Evolutionary conservation across 2,888 invertebrate species (phyloP), one percentile per base, ranked within the genome.

Genomic region (Cryptocephalus primarius): DNA sequence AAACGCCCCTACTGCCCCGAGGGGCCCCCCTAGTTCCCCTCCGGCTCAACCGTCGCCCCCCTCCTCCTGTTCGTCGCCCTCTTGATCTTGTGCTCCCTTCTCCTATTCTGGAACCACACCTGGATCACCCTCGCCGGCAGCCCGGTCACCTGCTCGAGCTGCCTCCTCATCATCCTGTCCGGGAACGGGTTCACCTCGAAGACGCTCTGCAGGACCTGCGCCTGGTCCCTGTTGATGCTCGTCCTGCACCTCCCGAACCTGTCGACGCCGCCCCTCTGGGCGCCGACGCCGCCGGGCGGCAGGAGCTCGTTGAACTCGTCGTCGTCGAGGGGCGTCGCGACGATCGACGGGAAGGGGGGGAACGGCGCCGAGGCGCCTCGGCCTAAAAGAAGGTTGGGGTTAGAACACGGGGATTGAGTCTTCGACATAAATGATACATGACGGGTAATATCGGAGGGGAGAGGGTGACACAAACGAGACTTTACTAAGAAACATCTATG

Each of bases 51-150:
- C 22, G 22, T 22, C 22, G 22, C 22, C 22, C 22, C 22, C 22
- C 22, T 22, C 22, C 22, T 6, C 22, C 22, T 22, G 22, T 22
- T 22, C 22, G 22, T 22, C 22, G 22, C 22, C 22, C 22, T 45
- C 31, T 38, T 47, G 41, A 48, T 43, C 22, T 54, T 54, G 14
- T 47, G 45, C 39, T 50, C 43, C 32, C 50, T 40, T 11, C 54
- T 50, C 13, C 52, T 47, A 31, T 54, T 54, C 10, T 52, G 52
- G 38, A 54, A 54, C 52, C 54, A 54, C 39, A 49, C 50, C 33
- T 46, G 47, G 9, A 52, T 49, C 6, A 54, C 54, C 33, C 50
- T 44, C 8, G 45, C 40, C 9, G 54, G 43, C n/a, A 54, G 42
- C 1, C 50, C 49, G 1, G 54, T 54, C 8, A 44, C 33, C 32